Percentiles rank a stretch among this genome's conserved stretches.
Evolutionary conservation across 2,888 invertebrate genomes (phyloP).

Genomic region (Chymomyza procnemis): DNA sequence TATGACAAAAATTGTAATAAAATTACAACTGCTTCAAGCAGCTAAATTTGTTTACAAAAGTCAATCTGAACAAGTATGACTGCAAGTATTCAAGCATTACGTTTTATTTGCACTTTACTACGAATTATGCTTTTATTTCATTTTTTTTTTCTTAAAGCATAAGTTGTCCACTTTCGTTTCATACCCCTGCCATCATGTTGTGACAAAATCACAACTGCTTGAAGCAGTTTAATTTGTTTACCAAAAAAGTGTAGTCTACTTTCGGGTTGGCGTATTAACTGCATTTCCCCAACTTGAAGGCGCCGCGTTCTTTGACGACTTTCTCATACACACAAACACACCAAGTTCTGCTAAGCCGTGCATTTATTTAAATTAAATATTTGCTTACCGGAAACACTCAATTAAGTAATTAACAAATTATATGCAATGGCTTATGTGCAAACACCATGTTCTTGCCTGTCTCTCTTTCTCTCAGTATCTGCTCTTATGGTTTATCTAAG

Average conservation of each 20-base stretch:
- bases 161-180: too few relatives aligned
- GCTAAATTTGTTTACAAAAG: too few relatives aligned
- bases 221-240: neutral
- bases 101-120: too few relatives aligned
- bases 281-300: neutral
- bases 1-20: too few relatives aligned
- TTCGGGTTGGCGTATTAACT: constrained; percentile 2
- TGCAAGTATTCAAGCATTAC: too few relatives aligned
- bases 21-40: too few relatives aligned
- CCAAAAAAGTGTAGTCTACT: constrained; percentile 23
- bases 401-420: constrained; percentile 68
- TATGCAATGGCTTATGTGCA: constrained; percentile 6
- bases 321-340: neutral
- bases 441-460: neutral
- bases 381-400: constrained; percentile 54
- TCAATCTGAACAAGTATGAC: too few relatives aligned
- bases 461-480: neutral
- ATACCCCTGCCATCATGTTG: neutral
- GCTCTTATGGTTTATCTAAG: too few relatives aligned
- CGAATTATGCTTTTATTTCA: too few relatives aligned
- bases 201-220: neutral
- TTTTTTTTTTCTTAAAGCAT: too few relatives aligned
- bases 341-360: neutral
- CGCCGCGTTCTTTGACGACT: neutral
- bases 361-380: constrained; percentile 24